These are phyloP conservation scores for Cottoperca gobio DNA, from an alignment of 2,797 vertebrate genomes.

Conservation along the genomic window DNA sequence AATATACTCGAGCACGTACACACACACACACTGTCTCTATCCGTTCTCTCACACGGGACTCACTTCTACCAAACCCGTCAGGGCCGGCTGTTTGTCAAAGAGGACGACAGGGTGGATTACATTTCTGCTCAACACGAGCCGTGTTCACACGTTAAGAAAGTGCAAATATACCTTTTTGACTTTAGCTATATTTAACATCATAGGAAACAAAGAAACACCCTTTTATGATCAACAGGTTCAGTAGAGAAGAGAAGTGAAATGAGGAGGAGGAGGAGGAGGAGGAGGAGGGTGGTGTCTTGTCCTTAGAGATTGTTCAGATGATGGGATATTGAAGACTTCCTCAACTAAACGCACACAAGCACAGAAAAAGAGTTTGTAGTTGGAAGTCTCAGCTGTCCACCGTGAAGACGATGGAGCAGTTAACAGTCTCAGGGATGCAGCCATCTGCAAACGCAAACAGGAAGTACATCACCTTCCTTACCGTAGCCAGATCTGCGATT, in stretches of 20 bases:
- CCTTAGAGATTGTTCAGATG: background rate
- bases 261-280: background rate
- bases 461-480: conserved; percentile 97
- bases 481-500: conserved; percentile 89
- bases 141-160: conserved; percentile 16
- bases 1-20: conserved; percentile 20
- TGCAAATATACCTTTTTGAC: conserved; percentile 8
- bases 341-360: conserved; percentile 5
- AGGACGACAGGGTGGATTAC: conserved; percentile 20
- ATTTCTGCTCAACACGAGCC: conserved; percentile 5
- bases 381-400: conserved; percentile 48
- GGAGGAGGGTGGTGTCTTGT: background rate
- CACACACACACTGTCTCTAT: conserved; percentile 51
- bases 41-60: conserved; percentile 56
- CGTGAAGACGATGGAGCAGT: conserved; percentile 87
- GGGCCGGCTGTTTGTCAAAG: conserved; percentile 55
- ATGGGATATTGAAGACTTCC: background rate
- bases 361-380: conserved; percentile 1
- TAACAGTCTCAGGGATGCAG: conserved; percentile 84
- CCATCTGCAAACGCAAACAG: conserved; percentile 88
- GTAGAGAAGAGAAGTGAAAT: background rate
- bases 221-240: conserved; percentile 1
- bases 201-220: background rate
- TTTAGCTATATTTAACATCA: background rate
- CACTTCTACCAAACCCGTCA: conserved; percentile 40